These are phyloP conservation scores for Andrena haemorrhoa DNA, from an alignment of 2,888 invertebrate species.

Conservation along the genomic window DNA sequence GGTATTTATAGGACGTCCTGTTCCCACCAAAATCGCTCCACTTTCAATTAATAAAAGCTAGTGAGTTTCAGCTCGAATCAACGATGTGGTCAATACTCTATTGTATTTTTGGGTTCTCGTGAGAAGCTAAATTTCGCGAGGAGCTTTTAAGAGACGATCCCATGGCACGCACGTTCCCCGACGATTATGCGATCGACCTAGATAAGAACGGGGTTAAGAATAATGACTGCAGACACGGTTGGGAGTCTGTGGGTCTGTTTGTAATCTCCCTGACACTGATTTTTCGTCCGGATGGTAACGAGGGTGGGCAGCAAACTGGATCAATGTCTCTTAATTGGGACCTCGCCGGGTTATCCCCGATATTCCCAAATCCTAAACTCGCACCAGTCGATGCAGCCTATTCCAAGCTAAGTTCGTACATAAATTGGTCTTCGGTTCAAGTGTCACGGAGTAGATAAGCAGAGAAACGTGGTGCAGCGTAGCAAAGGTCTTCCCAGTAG, in stretches of 20 bases:
- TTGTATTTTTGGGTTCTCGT: too few species aligned
- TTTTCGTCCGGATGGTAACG: conserved; percentile 41
- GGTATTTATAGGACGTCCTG: not conserved
- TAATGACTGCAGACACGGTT: conserved; percentile 59
- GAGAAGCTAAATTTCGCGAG: not conserved
- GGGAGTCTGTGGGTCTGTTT: conserved; percentile 38
- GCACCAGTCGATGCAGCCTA: too few species aligned
- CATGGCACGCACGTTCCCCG: conserved; percentile 53
- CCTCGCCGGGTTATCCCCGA: not conserved
- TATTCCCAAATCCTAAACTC: conserved; percentile 11
- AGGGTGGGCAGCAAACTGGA: conserved; percentile 35
- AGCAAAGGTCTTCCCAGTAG: too few species aligned
- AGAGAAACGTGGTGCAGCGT: too few species aligned
- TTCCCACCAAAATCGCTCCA: too few species aligned
- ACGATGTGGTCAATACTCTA: too few species aligned
- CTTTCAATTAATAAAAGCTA: too few species aligned
- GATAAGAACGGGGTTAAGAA: conserved; percentile 55
- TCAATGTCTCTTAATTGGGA: conserved; percentile 44
- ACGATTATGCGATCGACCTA: conserved; percentile 65
- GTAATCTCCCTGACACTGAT: conserved; percentile 53
- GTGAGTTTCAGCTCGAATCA: too few species aligned
- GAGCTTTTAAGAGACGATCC: not conserved
- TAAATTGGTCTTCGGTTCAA: too few species aligned
- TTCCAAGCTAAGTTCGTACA: too few species aligned
- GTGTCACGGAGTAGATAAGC: too few species aligned